phyloP scores from a whole-genome alignment of 2,797 vertebrate genomes.

The Sardinella longiceps region DNA sequence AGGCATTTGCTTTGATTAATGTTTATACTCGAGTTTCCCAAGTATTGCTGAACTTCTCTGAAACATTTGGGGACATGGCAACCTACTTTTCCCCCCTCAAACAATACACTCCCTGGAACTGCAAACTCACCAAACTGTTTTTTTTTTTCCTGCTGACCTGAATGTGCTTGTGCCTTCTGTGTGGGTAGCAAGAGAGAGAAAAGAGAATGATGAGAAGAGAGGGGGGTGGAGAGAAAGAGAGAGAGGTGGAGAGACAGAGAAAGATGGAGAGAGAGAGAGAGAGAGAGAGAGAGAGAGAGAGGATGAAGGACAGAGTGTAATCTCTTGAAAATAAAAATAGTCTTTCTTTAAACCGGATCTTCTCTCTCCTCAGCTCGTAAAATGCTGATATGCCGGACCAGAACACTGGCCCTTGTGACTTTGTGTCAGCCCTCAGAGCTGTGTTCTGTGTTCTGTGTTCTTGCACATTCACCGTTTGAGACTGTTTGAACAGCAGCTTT shows the following conservation, averaged over 20 bases:
- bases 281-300: neutral
- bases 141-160: conserved; percentile 26
- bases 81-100: conserved; percentile 38
- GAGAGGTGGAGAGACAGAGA: neutral
- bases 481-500: neutral
- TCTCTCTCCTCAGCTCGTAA: neutral
- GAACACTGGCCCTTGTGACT: neutral
- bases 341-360: neutral
- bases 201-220: neutral
- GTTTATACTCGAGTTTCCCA: neutral
- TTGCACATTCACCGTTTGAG: neutral
- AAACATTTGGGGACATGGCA: conserved; percentile 37
- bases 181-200: neutral
- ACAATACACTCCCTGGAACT: conserved; percentile 33
- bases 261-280: neutral
- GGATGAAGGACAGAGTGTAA: conserved; percentile 30
- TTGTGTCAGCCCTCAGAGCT: neutral
- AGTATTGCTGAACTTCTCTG: neutral
- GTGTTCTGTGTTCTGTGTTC: no score
- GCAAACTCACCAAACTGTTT: conserved; percentile 2
- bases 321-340: conserved; percentile 2
- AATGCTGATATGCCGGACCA: neutral
- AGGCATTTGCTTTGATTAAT: conserved; percentile 10
- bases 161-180: conserved; percentile 32
- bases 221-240: neutral